A percentile compares a stretch with the other conserved stretches of the same genome.
Evolutionary conservation across 1,140 invertebrate species (phyloP).

Genomic region (Antheraea pernyi): DNA sequence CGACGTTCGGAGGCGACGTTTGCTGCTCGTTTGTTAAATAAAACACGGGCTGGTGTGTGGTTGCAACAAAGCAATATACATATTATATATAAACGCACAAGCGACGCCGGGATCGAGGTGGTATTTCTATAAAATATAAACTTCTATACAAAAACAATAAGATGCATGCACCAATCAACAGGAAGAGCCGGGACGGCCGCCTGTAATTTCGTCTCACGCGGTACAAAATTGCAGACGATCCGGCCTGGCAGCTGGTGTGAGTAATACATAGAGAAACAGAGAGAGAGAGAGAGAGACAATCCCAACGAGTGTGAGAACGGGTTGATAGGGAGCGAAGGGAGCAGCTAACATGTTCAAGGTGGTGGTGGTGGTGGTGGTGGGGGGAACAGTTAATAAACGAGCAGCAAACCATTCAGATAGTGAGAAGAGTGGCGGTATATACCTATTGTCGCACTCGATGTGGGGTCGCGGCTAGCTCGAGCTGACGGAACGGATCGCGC

Average conservation of each 20-base stretch:
- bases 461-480: not conserved
- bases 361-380: conserved; percentile 5
- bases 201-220: conserved; percentile 26
- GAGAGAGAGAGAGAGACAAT: conserved; percentile 38
- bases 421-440: conserved; percentile 53
- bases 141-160: conserved; percentile 58
- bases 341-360: conserved; percentile 52
- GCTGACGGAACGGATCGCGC: conserved; percentile 19
- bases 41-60: not conserved
- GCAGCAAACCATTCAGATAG: conserved; percentile 74
- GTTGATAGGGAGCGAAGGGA: conserved; percentile 33
- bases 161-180: conserved; percentile 61
- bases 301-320: conserved; percentile 39
- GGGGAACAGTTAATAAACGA: conserved; percentile 70
- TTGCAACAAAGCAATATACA: not conserved
- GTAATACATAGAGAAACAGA: conserved; percentile 11
- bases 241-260: conserved; percentile 21
- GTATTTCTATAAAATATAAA: conserved; percentile 57
- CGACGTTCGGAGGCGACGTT: not conserved
- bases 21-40: not conserved
- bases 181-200: conserved; percentile 34
- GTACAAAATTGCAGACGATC: conserved; percentile 27
- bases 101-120: conserved; percentile 42
- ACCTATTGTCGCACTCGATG: conserved; percentile 48
- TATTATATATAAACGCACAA: conserved; percentile 1